Evolutionary conservation across 2,797 vertebrate species (phyloP).

Genomic region (Halcyon badia): DNA sequence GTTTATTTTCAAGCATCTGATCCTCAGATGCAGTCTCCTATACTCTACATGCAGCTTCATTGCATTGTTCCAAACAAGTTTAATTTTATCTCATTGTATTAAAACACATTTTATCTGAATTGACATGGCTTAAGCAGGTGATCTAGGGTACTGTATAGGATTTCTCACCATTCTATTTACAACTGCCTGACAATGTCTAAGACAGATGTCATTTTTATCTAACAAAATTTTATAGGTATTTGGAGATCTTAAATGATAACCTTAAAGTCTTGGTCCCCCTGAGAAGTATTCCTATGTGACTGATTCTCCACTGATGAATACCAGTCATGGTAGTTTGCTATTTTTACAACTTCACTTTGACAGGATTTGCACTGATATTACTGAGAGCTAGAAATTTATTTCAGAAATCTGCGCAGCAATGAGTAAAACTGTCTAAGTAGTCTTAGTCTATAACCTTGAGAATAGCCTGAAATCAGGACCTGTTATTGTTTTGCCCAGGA

Average conservation of each 20-base stretch:
- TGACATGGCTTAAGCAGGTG: background rate
- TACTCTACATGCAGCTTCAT: background rate
- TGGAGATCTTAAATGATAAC: background rate
- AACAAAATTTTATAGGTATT: background rate
- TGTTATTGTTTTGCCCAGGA: background rate
- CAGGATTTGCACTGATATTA: background rate
- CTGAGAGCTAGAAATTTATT: background rate
- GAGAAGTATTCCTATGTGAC: background rate
- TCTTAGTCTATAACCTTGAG: background rate
- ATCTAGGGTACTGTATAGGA: background rate
- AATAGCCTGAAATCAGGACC: background rate
- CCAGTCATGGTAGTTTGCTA: background rate
- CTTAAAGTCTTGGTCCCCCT: background rate
- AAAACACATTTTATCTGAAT: background rate
- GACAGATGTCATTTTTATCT: background rate
- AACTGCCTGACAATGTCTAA: background rate
- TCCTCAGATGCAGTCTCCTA: background rate
- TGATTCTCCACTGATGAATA: background rate
- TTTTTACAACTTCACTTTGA: background rate
- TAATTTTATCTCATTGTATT: background rate
- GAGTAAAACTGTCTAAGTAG: background rate
- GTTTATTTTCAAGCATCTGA: background rate
- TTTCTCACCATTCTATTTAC: background rate
- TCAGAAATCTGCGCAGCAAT: background rate
- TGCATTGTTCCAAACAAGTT: background rate